Evolutionary conservation across 2,113 vertebrate genomes (phyloP), one percentile per base, ranked within the genome.

Genomic region (Vulpes vulpes): DNA sequence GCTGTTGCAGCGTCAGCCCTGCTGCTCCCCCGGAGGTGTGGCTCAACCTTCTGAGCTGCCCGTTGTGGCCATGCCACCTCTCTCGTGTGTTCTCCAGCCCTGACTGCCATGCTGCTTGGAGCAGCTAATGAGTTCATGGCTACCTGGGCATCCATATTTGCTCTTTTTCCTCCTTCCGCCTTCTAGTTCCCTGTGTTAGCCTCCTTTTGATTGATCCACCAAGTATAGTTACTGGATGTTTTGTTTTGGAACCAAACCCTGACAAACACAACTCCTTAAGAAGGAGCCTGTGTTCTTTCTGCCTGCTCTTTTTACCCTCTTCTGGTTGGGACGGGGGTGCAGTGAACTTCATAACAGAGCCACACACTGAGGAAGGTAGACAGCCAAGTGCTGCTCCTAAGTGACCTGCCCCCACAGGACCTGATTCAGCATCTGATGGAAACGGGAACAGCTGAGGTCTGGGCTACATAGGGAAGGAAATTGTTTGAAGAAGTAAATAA

Each of bases 41-140:
- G 49, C 20, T 0, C 5, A 11, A 16, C 17, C 23, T 17, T 60
- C 89, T 11, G 57, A 81, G 51, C 83, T n/a, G 14, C 79, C 14
- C 6, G 0, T 8, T 38, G 64, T 27, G 30, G 71, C 11, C n/a
- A 4, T 2, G 2, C 32, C 23, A 16, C 62, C 57, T 74, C 64
- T 38, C 22, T 23, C 51, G 7, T 51, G 1, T 19, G 32, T n/a
- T 49, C 59, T 30, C 20, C 8, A 10, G 35, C 59, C 59, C 11
- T 23, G 2, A 1, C 22, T 10, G 1, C 43, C 23, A 9, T 51
- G 74, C 43, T 30, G 25, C 74, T 15, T 3, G 8, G 43, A 15
- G 25, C 14, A 2, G 14, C 43, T 17, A 9, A 43, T 4, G 3
- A 1, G 30, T 1, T 38, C 43, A 32, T 1, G 0, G 3, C 30